Evolutionary conservation across 2,888 invertebrate species (phyloP), one percentile per base, ranked within the genome.

Genomic region (Agrenia bidenticulata): DNA sequence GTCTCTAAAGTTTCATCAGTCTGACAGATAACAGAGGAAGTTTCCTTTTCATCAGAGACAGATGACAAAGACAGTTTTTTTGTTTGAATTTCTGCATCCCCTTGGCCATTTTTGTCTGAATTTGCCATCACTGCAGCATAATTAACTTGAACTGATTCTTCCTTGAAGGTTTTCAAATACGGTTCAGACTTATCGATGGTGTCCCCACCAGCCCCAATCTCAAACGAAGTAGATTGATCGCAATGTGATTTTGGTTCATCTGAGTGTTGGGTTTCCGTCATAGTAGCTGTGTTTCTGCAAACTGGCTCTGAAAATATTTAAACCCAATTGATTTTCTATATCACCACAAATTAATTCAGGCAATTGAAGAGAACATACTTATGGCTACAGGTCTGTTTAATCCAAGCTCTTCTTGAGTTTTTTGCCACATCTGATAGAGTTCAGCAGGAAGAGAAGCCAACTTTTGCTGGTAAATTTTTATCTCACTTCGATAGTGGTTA

Each of bases 1-100:
- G 73, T 73, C 59, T 75, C 70, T 24, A 72, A 42, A 21, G 75
- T 73, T 60, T 75, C 73, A 0, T 75, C 72, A 5, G 73, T 73
- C 64, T 75, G 75, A 39, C 69, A 65, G 1, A 69, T 42, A 9
- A 64, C 70, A 13, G 69, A 56, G 0, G 68, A 66, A 7, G 64
- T 66, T 55, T 66, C 64, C 19, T 66, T 62, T 15, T 56, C 58
- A 17, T 66, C 57, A 17, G 63, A 15, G 13, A 60, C 53, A 32
- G 67, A 64, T 7, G 67, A 67, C 2, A 55, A 55, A 57, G 17
- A 2, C 2, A 4, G 2, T 19, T 32, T 53, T 45, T 54, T 7
- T 24, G 26, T 9, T 56, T 23, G 24, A 17, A 24, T 60, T 37
- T 24, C 49, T 23, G 11, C n/a, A 7, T 17, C 26, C n/a, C 21